phyloP scores from a whole-genome alignment of 2,113 vertebrate species.

The Otolemur garnettii region DNA sequence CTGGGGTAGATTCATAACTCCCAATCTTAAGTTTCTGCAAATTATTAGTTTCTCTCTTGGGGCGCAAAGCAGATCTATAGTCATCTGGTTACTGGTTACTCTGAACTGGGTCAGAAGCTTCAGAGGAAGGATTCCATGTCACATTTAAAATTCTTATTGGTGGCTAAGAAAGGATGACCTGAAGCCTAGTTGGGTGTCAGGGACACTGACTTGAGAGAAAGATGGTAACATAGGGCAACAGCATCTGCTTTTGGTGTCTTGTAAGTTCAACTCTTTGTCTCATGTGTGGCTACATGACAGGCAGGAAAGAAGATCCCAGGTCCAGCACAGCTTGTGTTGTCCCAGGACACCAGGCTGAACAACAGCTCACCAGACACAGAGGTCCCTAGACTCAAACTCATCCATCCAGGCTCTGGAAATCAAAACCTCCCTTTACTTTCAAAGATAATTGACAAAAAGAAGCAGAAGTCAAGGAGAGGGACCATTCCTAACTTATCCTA shows the following conservation, averaged over 20 bases:
- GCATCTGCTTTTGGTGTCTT: not conserved
- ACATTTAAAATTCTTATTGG: conserved; percentile 53
- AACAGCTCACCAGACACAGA: not conserved
- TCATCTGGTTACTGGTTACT: not conserved
- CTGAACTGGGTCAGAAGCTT: conserved; percentile 47
- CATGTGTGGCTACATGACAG: not conserved
- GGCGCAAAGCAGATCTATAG: not conserved
- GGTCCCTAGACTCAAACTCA: not conserved
- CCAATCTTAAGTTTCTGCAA: not conserved
- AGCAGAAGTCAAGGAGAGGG: conserved; percentile 20
- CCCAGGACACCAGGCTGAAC: not conserved
- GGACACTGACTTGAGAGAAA: not conserved
- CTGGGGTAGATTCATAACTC: not conserved
- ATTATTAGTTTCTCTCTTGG: not conserved
- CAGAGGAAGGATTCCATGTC: conserved; percentile 9
- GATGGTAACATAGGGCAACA: not conserved
- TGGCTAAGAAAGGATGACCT: not conserved
- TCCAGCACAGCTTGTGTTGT: not conserved
- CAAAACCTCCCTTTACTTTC: conserved; percentile 66
- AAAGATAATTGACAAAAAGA: conserved; percentile 75
- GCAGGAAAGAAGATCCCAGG: not conserved
- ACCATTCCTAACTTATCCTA: conserved; percentile 46
- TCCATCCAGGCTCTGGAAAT: conserved; percentile 70
- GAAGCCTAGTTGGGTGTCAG: not conserved
- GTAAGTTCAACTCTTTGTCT: not conserved